Percentiles rank a stretch among this genome's conserved stretches.
Evolutionary conservation across 2,888 invertebrate genomes (phyloP).

Genomic region (Rhingia rostrata): DNA sequence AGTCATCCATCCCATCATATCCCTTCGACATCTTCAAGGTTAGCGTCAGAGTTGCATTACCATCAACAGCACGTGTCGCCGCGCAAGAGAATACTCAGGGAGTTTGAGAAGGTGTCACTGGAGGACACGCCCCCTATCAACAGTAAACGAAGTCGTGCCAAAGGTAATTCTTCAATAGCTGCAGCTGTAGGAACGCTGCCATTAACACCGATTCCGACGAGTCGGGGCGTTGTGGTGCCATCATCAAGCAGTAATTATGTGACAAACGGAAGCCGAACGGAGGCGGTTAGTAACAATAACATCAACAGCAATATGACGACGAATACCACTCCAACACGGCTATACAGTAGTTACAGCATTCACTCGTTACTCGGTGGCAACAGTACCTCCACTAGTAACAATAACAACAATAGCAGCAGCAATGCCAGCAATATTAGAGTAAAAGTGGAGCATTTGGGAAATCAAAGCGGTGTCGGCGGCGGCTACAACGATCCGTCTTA

Average conservation of each 20-base stretch:
- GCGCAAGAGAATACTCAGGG: constrained; percentile 91
- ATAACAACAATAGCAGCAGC: constrained; percentile 79
- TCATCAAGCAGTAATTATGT: constrained; percentile 64
- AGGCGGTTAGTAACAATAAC: constrained; percentile 16
- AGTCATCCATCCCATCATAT: constrained; percentile 63
- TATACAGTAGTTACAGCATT: constrained; percentile 92
- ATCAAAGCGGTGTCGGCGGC: constrained; percentile 80
- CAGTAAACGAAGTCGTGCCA: constrained; percentile 86
- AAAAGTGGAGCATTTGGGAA: constrained; percentile 77
- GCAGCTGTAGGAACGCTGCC: constrained; percentile 66
- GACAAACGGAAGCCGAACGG: constrained; percentile 59
- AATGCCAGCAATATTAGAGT: constrained; percentile 35
- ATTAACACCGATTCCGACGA: constrained; percentile 52
- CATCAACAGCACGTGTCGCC: constrained; percentile 87
- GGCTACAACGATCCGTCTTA: constrained; percentile 78
- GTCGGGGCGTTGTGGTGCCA: constrained; percentile 37
- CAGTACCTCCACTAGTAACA: constrained; percentile 73
- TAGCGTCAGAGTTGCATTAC: constrained; percentile 79
- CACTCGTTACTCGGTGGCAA: constrained; percentile 89
- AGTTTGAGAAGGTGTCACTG: constrained; percentile 89
- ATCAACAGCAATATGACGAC: constrained; percentile 45
- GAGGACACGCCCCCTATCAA: constrained; percentile 84
- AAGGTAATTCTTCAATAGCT: constrained; percentile 75
- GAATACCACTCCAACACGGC: constrained; percentile 78
- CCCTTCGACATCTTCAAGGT: constrained; percentile 77